phyloP scores from a whole-genome alignment of 2,888 invertebrate species.

The Zygothrica quintamaculata region DNA sequence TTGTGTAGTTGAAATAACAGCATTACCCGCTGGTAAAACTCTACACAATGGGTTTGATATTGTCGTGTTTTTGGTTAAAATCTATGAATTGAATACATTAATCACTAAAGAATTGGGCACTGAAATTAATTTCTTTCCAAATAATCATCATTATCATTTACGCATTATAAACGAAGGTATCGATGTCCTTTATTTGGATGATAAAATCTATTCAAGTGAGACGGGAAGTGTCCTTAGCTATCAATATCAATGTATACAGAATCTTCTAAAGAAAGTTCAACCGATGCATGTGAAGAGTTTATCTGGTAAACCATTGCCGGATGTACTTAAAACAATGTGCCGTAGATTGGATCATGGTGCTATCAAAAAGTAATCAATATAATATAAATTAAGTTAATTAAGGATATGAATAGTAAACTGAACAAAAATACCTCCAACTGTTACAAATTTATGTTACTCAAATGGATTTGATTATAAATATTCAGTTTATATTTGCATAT shows the following conservation, averaged over 20 bases:
- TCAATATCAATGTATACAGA: conserved; percentile 47
- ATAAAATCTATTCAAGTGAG: conserved; percentile 31
- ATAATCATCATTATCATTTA: conserved; percentile 56
- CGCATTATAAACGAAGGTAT: conserved; percentile 61
- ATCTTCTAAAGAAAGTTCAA: conserved; percentile 46
- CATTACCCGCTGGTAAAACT: conserved; percentile 54
- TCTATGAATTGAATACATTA: conserved; percentile 39
- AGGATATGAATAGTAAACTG: too few species aligned
- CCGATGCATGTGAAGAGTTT: conserved; percentile 46
- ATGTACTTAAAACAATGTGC: conserved; percentile 38
- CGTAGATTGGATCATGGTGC: conserved; percentile 15
- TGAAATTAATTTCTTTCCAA: conserved; percentile 61
- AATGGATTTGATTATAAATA: neutral
- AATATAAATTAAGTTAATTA: neutral
- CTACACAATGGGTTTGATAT: conserved; percentile 43
- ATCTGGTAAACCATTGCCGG: conserved; percentile 50
- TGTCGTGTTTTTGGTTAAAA: conserved; percentile 55
- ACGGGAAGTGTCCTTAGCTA: conserved; percentile 4
- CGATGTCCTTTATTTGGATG: conserved; percentile 60
- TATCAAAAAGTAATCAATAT: conserved; percentile 8
- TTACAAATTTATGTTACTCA: too few species aligned
- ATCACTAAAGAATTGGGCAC: conserved; percentile 62
- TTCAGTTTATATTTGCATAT: neutral
- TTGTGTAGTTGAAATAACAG: conserved; percentile 54
- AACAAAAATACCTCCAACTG: too few species aligned